Evolutionary conservation across 1,140 invertebrate genomes (phyloP).

Genomic region (Brachionus angularis): DNA sequence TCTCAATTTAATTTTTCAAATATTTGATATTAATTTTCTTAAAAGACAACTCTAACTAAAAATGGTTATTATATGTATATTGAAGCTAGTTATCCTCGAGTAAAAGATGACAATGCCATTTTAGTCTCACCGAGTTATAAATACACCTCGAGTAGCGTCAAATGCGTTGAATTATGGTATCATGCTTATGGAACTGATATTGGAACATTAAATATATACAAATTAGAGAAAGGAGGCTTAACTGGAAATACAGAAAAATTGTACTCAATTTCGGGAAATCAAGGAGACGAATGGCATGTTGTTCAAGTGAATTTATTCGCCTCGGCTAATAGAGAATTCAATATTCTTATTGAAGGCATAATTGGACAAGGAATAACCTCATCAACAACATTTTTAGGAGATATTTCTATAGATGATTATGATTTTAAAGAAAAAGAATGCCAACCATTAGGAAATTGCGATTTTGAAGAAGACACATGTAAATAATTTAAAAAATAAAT

Average conservation of each 20-base stretch:
- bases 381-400: constrained; percentile 48
- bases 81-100: constrained; percentile 3
- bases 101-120: constrained; percentile 14
- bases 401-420: constrained; percentile 54
- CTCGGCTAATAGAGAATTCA: constrained; percentile 6
- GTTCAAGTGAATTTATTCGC: constrained; percentile 46
- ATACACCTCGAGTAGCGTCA: not conserved
- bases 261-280: constrained; percentile 47
- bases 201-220: constrained; percentile 48
- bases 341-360: constrained; percentile 45
- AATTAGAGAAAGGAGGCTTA: constrained; percentile 27
- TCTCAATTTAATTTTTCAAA: not conserved
- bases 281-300: constrained; percentile 50
- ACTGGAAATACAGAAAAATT: constrained; percentile 46
- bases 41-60: not conserved
- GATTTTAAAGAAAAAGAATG: constrained; percentile 37
- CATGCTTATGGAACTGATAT: constrained; percentile 66
- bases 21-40: not conserved
- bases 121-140: constrained; percentile 36
- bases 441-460: constrained; percentile 45
- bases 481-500: too few species aligned
- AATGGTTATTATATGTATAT: constrained; percentile 42
- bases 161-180: constrained; percentile 64
- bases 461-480: constrained; percentile 49
- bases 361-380: not conserved